Evolutionary conservation across 2,113 vertebrate genomes (phyloP).

Genomic region (Sinosuthora webbiana): DNA sequence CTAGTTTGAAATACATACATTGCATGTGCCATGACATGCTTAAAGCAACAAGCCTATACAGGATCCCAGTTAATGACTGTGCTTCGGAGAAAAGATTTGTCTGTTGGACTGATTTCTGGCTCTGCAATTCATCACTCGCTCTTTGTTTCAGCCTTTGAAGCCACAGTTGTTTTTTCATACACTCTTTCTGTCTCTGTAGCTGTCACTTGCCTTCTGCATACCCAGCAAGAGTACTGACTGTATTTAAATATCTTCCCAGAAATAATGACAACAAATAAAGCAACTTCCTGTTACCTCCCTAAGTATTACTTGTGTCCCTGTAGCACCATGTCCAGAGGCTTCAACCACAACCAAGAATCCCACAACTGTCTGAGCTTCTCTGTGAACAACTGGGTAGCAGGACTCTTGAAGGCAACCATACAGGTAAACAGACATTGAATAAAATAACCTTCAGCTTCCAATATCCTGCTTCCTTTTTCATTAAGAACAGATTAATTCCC

Average conservation of each 20-base stretch:
- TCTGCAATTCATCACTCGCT: not conserved
- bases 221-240: not conserved
- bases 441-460: not conserved
- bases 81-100: not conserved
- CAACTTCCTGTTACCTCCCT: not conserved
- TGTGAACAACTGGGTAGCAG: rapidly evolving
- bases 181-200: not conserved
- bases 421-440: not conserved
- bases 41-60: not conserved
- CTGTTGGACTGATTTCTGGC: not conserved
- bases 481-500: not conserved
- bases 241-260: not conserved
- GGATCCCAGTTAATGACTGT: not conserved
- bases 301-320: not conserved
- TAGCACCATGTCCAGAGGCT: not conserved
- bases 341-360: not conserved
- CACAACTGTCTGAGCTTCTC: not conserved
- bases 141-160: not conserved
- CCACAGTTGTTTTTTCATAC: not conserved
- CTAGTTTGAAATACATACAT: not conserved
- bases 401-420: not conserved
- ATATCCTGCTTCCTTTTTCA: not conserved
- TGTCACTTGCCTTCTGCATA: not conserved
- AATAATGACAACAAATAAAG: not conserved
- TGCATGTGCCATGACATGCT: not conserved